These are phyloP conservation scores for Caerostris darwini DNA, from an alignment of 1,140 invertebrate genomes.

Conservation along the genomic window DNA sequence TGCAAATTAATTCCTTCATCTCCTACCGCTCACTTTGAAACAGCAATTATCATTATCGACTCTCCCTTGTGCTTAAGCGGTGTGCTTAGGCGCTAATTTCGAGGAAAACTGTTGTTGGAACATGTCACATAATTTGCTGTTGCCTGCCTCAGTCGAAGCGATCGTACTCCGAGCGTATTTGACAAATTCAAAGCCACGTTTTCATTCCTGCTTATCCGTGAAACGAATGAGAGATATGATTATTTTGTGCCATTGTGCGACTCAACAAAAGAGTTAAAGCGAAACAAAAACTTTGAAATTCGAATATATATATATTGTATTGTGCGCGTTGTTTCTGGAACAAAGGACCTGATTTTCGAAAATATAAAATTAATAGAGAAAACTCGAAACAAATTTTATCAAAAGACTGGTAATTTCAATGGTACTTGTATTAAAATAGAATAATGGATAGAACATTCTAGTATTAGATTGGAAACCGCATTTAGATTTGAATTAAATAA, in stretches of 20 bases:
- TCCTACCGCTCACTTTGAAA: slow-evolving; percentile 22
- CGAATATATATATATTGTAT: no score
- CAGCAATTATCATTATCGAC: slow-evolving; percentile 75
- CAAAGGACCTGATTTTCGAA: no score
- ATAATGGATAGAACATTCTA: no score
- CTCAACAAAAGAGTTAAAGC: background rate
- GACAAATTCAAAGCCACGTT: slow-evolving; percentile 5
- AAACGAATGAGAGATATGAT: background rate
- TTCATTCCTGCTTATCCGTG: background rate
- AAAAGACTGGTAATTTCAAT: no score
- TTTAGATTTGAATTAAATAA: no score
- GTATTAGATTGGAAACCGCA: no score
- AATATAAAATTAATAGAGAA: no score
- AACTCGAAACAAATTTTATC: no score
- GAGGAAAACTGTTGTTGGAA: slow-evolving; percentile 52
- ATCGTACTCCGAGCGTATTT: background rate
- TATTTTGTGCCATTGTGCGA: background rate
- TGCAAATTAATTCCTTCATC: slow-evolving; percentile 68
- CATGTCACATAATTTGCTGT: slow-evolving; percentile 57
- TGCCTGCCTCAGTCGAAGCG: background rate
- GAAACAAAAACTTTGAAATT: background rate
- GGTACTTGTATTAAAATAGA: no score
- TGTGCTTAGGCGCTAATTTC: slow-evolving; percentile 67
- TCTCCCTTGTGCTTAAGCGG: slow-evolving; percentile 1
- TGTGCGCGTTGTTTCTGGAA: no score